Evolutionary conservation across 2,113 vertebrate species (phyloP).

Genomic region (Puma concolor): DNA sequence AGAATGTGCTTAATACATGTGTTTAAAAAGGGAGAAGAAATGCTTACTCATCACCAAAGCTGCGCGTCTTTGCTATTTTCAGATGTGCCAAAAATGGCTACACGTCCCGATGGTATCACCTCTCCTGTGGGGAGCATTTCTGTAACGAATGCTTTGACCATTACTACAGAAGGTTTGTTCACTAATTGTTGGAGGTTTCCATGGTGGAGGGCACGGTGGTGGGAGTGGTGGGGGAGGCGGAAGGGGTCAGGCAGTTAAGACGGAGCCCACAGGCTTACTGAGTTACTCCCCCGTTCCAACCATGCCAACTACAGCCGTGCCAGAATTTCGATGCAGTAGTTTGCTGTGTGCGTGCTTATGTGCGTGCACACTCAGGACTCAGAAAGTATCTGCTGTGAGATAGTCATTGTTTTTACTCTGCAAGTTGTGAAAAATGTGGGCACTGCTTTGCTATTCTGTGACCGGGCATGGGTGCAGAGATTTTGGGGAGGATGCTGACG

Average conservation of each 20-base stretch:
- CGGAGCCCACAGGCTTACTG: neutral
- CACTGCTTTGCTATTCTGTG: neutral
- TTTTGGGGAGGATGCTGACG: neutral
- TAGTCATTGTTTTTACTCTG: neutral
- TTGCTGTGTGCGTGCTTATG: neutral
- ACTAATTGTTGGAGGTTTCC: neutral
- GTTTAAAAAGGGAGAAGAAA: neutral
- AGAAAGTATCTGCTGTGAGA: neutral
- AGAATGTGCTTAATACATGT: neutral
- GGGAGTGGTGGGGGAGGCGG: neutral
- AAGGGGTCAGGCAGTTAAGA: neutral
- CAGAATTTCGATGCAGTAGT: neutral
- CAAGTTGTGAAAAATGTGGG: neutral
- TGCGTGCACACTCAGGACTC: neutral
- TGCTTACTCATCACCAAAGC: neutral
- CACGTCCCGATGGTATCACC: conserved; percentile 98
- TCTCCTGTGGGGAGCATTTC: conserved; percentile 99
- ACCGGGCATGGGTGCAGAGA: neutral
- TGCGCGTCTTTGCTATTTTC: conserved; percentile 68
- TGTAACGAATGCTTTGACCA: conserved; percentile 99
- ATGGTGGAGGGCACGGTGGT: neutral
- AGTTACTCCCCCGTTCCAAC: neutral
- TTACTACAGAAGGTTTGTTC: conserved; percentile 96
- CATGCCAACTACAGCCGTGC: neutral
- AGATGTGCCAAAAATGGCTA: conserved; percentile 99